These are phyloP conservation scores for Halocaridina rubra DNA, from an alignment of 2,888 invertebrate genomes.

Conservation along the genomic window DNA sequence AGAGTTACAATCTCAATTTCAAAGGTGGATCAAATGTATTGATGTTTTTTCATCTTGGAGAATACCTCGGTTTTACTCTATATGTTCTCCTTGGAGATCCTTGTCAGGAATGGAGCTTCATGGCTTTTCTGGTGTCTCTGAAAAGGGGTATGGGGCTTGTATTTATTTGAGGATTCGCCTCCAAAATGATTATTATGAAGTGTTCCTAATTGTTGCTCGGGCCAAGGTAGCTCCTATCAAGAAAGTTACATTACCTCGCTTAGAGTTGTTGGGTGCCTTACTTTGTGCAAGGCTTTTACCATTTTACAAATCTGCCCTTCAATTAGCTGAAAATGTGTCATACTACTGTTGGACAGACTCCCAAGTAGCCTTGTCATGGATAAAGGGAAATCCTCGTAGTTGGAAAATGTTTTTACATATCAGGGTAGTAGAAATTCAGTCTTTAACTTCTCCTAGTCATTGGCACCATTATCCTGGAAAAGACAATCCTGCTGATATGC, in stretches of 20 bases:
- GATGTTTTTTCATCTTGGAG: neutral
- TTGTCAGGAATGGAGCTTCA: constrained; percentile 17
- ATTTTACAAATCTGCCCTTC: constrained; percentile 27
- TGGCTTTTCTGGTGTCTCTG: constrained; percentile 6
- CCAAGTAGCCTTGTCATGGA: too few species aligned
- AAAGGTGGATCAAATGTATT: neutral
- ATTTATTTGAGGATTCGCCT: neutral
- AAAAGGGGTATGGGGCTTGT: constrained; percentile 19
- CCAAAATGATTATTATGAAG: neutral
- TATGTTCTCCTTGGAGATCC: neutral
- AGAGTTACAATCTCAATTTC: neutral
- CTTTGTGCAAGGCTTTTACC: constrained; percentile 25
- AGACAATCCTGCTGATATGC: constrained; percentile 3
- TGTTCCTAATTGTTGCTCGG: neutral
- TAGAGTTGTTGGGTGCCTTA: constrained; percentile 56
- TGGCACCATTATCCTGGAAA: too few species aligned
- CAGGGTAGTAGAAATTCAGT: too few species aligned
- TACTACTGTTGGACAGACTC: too few species aligned
- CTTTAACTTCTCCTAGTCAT: too few species aligned
- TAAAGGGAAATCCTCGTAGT: too few species aligned
- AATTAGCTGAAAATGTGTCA: too few species aligned
- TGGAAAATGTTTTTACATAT: too few species aligned
- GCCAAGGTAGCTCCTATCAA: constrained; percentile 52
- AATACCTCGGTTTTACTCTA: neutral
- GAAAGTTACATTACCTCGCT: constrained; percentile 48